Evolutionary conservation across 2,888 invertebrate genomes (phyloP), one percentile per base, ranked within the genome.

Genomic region (Cataglyphis altisquamis): DNA sequence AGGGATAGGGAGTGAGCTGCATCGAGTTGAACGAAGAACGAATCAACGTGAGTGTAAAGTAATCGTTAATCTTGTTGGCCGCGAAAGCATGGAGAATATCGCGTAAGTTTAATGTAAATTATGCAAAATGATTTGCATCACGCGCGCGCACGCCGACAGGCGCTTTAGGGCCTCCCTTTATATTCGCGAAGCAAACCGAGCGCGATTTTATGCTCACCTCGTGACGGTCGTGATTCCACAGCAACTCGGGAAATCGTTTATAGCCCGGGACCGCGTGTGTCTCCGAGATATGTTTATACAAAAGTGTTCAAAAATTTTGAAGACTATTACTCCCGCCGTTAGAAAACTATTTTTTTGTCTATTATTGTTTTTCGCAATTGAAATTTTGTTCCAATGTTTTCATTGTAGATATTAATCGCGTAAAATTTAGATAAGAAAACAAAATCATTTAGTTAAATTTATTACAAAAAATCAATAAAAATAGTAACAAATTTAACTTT

Each of bases 71-170:
- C 89, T 90, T 85, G 89, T 89, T 89, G 86, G 83, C 81, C 68
- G 83, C 68, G 78, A 86, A 83, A 81, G 74, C 73, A 77, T 72
- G 74, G 62, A 75, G 72, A 63, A 64, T 62, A 72, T 41, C 83
- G 87, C 87, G 90, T 89, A 91, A 92, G 89, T 92, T 92, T 88
- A 88, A 90, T 88, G 80, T 88, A 78, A 91, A 91, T 92, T 91
- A 91, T 90, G 89, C 83, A 90, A 90, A 90, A 91, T 88, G 85
- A 89, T 89, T 91, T 87, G 88, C 90, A 90, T 90, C 90, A 48
- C 75, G 67, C 48, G 84, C 88, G 36, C 75, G 52, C 75, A 36
- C 66, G 84, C 88, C 66, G 85, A 41, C 45, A 36, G 57, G 32
- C 62, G 72, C 52, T 77, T 81, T 52, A 41, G 70, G 45, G 39